Evolutionary conservation across 2,113 vertebrate genomes (phyloP), one percentile per base, ranked within the genome.

Genomic region (Candoia aspera): DNA sequence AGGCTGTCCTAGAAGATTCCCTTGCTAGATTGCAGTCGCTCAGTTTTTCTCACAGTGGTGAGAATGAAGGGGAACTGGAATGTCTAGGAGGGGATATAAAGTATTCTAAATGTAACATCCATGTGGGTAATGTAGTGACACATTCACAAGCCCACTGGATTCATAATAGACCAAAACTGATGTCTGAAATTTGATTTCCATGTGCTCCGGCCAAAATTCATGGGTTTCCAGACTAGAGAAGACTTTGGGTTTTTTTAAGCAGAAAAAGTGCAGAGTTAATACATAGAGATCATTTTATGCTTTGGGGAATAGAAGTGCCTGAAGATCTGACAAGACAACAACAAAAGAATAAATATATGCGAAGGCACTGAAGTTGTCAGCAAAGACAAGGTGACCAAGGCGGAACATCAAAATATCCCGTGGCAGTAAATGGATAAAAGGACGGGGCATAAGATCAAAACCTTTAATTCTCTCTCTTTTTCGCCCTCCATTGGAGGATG

Each of bases 331-430:
- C 60, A 64, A 91, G 59, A 87, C n/a, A 91, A 3, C 23, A n/a
- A 33, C 53, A 19, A 46, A 79, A 87, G 24, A 11, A 21, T 87
- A 54, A 73, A 91, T 57, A 62, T 57, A 57, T 13, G 42, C 62
- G 90, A 91, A 94, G 94, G 94, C 26, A 29, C 60, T 95, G 90
- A 21, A 55, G 91, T 92, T 96, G 94, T 92, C 87, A 90, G 8
- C 90, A 91, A 86, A 94, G 92, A 95, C 85, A 86, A 90, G 55
- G 85, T 92, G 92, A 94, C 93, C 92, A 94, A 91, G 92, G 79
- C 79, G 91, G 91, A 94, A 93, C 92, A 92, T 53, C 92, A 94
- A 95, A 95, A 95, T 93, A 96, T 94, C 92, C 91, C 29, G 21
- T 0, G 95, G 92, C 95, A 57, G 95, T 94, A 92, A 91, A 93